A percentile compares a stretch with the other conserved stretches of the same genome.
These are phyloP conservation scores for Stomatorhinus walkeri DNA, from an alignment of 2,797 vertebrate species.

Conservation along the genomic window DNA sequence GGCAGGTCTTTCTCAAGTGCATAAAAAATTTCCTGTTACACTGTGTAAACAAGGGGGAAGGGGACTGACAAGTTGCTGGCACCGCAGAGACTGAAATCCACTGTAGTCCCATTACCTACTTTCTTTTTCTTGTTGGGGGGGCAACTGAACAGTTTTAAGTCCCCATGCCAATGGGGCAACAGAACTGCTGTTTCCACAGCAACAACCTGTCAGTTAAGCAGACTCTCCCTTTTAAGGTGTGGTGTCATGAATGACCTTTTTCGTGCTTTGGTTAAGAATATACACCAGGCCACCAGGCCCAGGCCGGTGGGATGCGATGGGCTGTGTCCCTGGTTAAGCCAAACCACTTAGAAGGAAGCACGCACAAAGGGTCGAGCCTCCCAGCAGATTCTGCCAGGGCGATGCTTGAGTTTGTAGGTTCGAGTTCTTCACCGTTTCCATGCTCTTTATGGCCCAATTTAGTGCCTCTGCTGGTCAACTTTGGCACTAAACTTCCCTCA, in stretches of 20 bases:
- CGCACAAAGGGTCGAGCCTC: neutral
- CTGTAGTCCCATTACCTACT: neutral
- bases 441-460: neutral
- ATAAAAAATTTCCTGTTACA: neutral
- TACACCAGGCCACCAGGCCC: too few species aligned
- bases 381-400: neutral
- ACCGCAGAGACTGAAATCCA: neutral
- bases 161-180: neutral
- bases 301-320: neutral
- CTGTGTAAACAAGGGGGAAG: neutral
- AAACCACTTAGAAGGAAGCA: neutral
- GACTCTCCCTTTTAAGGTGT: neutral
- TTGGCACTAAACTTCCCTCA: neutral
- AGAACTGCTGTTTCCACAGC: conserved; percentile 14
- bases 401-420: neutral
- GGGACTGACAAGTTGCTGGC: neutral
- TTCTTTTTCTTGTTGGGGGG: neutral
- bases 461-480: neutral
- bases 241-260: conserved; percentile 16
- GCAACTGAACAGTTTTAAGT: neutral
- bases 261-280: neutral
- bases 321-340: neutral
- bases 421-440: neutral
- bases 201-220: neutral
- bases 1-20: neutral